Evolutionary conservation across 2,113 vertebrate species (phyloP), one percentile per base, ranked within the genome.

Genomic region (Seriola dumerili): DNA sequence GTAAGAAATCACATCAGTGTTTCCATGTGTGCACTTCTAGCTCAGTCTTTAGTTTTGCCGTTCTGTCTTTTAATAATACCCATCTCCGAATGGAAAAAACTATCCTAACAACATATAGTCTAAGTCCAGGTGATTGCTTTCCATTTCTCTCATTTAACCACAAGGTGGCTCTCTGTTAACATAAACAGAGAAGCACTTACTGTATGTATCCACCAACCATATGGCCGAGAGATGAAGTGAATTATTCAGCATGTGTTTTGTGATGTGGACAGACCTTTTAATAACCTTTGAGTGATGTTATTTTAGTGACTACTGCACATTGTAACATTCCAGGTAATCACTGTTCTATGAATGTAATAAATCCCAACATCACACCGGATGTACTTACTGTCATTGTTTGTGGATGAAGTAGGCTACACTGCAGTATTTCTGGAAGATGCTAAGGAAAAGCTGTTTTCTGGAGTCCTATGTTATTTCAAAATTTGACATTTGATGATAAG

Each of bases 311-410:
- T 71, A 7, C 66, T 78, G 83, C 78, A 88, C 54, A 80, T 78
- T 88, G 69, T 84, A 87, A 69, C 8, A 50, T 80, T 81, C 29
- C 54, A 78, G 36, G 10, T 87, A 58, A 75, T 83, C 50, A 76
- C 57, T 81, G 44, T 90, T 82, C 38, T 57, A 12, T 90, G 74
- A 90, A 85, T 92, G 84, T 91, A 89, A 83, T 93, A 93, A 92
- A 94, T 52, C 13, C 1, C 78, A 76, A 85, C 65, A 78, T 29
- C 17, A 80, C 46, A 74, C 17, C n/a, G 66, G 13, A 10, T 46
- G 23, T 70, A 23, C 46, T 13, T 32, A 48, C 7, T 71, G 42
- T 83, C n/a, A n/a, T 72, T 71, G 6, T 63, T 76, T 81, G 4
- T 23, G 21, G 19, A 3, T 21, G 2, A 55, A 23, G 46, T 34